Evolutionary conservation across 1,140 invertebrate genomes (phyloP).

Genomic region (Bombus waltoni): DNA sequence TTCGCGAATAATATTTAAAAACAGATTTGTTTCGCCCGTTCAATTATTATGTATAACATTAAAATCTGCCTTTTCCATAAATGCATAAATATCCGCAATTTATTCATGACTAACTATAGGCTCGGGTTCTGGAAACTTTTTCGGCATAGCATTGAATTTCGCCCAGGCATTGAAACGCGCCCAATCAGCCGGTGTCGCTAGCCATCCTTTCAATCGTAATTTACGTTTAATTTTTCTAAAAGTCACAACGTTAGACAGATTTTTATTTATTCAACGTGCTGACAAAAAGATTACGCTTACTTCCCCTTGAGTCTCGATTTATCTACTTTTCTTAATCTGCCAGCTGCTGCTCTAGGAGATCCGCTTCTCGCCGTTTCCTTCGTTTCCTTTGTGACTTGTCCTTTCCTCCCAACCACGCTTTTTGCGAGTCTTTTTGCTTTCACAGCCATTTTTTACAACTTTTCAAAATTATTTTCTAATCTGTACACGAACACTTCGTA

Average conservation of each 20-base stretch:
- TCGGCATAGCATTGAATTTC: conserved; percentile 60
- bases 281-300: background rate
- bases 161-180: conserved; percentile 68
- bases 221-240: background rate
- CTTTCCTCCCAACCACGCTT: background rate
- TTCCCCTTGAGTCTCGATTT: background rate
- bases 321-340: background rate
- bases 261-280: background rate
- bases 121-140: conserved; percentile 54
- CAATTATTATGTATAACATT: background rate
- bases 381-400: background rate
- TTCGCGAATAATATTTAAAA: background rate
- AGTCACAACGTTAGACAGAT: background rate
- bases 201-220: conserved; percentile 61
- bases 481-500: background rate
- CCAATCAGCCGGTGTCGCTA: conserved; percentile 70
- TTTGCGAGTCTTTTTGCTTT: background rate
- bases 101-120: conserved; percentile 55
- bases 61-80: background rate
- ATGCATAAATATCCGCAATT: background rate
- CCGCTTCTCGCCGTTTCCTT: background rate
- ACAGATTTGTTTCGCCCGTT: background rate
- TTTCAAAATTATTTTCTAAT: background rate
- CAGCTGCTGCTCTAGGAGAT: background rate
- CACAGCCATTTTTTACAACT: background rate